Evolutionary conservation across 1,140 invertebrate species (phyloP).

Genomic region (Rhagoletis zephyria): DNA sequence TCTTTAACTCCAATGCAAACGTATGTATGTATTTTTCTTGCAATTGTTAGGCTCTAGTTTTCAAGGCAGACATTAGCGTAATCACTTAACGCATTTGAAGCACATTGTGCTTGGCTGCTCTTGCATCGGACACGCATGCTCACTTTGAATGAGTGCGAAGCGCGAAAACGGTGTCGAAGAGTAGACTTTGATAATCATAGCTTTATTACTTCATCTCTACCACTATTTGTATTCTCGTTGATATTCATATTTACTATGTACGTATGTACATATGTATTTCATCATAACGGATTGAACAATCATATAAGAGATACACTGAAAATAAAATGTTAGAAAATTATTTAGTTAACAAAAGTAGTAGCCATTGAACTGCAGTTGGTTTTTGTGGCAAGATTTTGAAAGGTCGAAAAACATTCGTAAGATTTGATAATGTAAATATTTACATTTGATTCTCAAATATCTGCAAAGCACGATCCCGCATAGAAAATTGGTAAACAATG

Average conservation of each 20-base stretch:
- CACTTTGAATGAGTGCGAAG: neutral
- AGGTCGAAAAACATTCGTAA: no score
- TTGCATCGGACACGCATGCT: constrained; percentile 28
- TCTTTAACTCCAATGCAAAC: no score
- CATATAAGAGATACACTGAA: neutral
- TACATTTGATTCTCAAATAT: no score
- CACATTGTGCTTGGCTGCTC: neutral
- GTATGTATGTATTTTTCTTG: neutral
- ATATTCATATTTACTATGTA: neutral
- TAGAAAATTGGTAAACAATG: no score
- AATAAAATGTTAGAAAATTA: no score
- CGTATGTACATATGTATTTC: constrained; percentile 1
- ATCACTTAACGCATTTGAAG: constrained; percentile 42
- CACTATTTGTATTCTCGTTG: neutral
- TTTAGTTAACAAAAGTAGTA: no score
- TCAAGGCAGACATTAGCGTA: constrained; percentile 42
- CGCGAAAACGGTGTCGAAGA: constrained; percentile 9
- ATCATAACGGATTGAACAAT: constrained; percentile 28
- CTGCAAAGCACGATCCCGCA: no score
- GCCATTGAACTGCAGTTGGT: no score
- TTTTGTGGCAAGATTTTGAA: no score
- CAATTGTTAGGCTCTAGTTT: neutral
- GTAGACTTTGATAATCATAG: constrained; percentile 24
- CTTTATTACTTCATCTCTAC: constrained; percentile 8
- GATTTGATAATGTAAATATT: no score